phyloP scores from a whole-genome alignment of 2,797 vertebrate species.

The Bradypus variegatus region DNA sequence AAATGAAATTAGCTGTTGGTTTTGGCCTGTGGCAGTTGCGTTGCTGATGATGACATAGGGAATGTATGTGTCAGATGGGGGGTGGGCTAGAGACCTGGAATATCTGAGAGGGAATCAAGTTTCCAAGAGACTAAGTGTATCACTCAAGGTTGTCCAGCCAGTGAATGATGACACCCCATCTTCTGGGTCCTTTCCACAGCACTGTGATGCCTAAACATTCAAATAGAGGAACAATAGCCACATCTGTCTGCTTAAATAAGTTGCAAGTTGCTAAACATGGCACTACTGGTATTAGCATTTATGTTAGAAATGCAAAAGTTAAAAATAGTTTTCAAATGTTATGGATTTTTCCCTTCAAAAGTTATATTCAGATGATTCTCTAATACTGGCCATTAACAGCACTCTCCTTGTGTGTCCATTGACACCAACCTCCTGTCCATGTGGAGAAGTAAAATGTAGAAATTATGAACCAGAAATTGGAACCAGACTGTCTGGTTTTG shows the following conservation, averaged over 20 bases:
- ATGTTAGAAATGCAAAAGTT: conserved; percentile 36
- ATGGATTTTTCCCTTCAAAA: conserved; percentile 31
- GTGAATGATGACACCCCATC: background rate
- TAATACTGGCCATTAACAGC: conserved; percentile 29
- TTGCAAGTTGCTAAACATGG: conserved; percentile 21
- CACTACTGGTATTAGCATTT: background rate
- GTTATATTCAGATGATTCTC: conserved; percentile 23
- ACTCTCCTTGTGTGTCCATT: background rate
- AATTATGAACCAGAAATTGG: background rate
- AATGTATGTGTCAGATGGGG: background rate
- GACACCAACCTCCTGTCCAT: background rate
- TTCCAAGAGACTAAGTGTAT: background rate
- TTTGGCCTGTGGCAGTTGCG: background rate
- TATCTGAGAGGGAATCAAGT: background rate
- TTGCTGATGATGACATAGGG: background rate
- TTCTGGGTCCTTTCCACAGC: background rate
- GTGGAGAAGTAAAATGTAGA: background rate
- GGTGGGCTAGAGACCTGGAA: background rate
- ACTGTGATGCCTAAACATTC: background rate
- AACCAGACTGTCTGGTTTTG: background rate
- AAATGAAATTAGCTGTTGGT: background rate
- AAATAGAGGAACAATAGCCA: background rate
- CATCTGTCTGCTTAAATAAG: conserved; percentile 31
- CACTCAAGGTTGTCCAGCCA: background rate
- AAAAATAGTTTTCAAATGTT: conserved; percentile 44